Percentiles rank a stretch among this genome's conserved stretches.
Conservation (phyloP, 2,888 invertebrate genomes). For the Nipponacmea schrenckii region DNA sequence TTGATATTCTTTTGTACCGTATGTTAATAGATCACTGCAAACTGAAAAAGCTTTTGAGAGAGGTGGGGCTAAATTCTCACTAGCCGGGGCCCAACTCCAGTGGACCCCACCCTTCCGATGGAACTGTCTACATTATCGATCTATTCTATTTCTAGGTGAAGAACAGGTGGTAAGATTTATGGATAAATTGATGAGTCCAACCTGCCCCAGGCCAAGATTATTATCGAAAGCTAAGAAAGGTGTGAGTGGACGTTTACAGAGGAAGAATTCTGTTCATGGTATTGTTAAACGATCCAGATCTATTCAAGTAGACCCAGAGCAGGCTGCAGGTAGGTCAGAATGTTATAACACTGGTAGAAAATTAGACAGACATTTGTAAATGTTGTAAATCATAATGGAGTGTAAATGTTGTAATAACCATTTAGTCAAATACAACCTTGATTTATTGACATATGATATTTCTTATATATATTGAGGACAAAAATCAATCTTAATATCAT, state of each 20-base stretch:
- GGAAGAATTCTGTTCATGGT: constrained; percentile 76
- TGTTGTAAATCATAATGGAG: background rate
- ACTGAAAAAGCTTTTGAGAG: too few relatives aligned
- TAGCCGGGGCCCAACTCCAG: too few relatives aligned
- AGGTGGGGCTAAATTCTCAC: too few relatives aligned
- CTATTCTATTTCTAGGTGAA: constrained; percentile 17
- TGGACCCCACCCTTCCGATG: too few relatives aligned
- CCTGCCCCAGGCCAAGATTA: constrained; percentile 44
- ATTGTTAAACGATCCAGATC: constrained; percentile 94
- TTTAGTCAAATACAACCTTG: background rate
- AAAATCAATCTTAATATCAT: too few relatives aligned
- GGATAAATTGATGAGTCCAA: constrained; percentile 40
- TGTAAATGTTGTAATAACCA: background rate
- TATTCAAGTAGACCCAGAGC: constrained; percentile 79
- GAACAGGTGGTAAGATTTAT: constrained; percentile 42
- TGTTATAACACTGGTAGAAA: too few relatives aligned
- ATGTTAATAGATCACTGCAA: too few relatives aligned
- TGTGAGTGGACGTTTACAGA: constrained; percentile 18
- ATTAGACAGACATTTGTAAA: too few relatives aligned
- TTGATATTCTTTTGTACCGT: too few relatives aligned
- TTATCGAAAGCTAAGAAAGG: constrained; percentile 42
- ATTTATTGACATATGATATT: too few relatives aligned
- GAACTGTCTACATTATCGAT: too few relatives aligned
- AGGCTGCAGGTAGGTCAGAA: constrained; percentile 62
- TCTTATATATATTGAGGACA: too few relatives aligned